Evolutionary conservation across 2,113 vertebrate genomes (phyloP), one percentile per base, ranked within the genome.

Genomic region (Orycteropus afer): DNA sequence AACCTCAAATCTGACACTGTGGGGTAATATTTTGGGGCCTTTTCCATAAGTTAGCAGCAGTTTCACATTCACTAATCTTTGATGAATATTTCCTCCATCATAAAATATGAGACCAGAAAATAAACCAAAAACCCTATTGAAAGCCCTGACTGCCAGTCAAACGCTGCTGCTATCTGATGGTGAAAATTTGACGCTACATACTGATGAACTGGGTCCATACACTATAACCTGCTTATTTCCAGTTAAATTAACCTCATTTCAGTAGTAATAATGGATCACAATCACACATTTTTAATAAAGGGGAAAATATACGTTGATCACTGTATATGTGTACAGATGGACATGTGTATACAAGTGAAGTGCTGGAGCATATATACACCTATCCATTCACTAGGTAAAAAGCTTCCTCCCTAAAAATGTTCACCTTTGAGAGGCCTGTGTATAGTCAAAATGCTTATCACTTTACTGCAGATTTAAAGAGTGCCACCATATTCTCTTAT

Each of bases 151-250:
- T 96, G 95, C 90, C 95, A 97, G 97, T 97, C 97, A 98, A 94
- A 65, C 94, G 85, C 93, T 97, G 94, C 96, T 84, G 63, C 92
- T 97, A 97, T 91, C 95, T 98, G 93, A 90, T 94, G 94, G 93
- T 96, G 86, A 97, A 42, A 88, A 87, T 97, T 40, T 97, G 96
- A 98, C 94, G 97, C 93, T 42, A 97, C 96, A 97, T 95, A 98
- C 89, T 96, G 97, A 97, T 96, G 95, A 97, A 97, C 96, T 90
- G 94, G 96, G 95, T 95, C 96, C 85, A 93, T 93, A 97, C 96
- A 93, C 97, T 84, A 92, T 86, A 97, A 96, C 97, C 97, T 98
- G 97, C 97, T 98, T 97, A 97, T 97, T 98, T 97, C 93, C 93
- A 77, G 95, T 86, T 97, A 91, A 97, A 98, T 96, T 96, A 97